These are phyloP conservation scores for Ephydatia muelleri DNA, from an alignment of 37 sponge, comb jelly and placozoan genomes.

Conservation along the genomic window DNA sequence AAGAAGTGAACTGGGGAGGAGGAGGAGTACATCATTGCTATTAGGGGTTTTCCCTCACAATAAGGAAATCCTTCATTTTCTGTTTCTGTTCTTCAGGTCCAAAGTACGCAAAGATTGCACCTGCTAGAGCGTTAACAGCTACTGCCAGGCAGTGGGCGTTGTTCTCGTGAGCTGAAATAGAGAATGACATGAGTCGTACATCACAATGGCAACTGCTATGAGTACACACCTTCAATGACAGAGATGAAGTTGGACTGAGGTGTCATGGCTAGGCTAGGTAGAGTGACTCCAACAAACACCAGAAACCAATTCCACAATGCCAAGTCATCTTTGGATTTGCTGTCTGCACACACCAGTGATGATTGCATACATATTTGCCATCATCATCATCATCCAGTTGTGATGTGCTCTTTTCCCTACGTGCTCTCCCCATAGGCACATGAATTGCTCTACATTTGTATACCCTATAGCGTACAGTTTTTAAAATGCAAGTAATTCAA, in stretches of 20 bases:
- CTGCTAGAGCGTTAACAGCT: slow-evolving; percentile 80
- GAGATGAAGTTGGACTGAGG: slow-evolving; percentile 57
- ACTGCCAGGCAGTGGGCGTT: slow-evolving; percentile 91
- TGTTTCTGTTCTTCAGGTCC: slow-evolving; percentile 64
- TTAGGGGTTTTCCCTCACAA: slow-evolving; percentile 31
- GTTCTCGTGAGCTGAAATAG: slow-evolving; percentile 74
- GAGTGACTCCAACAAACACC: slow-evolving; percentile 74
- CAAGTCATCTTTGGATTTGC: slow-evolving; percentile 68
- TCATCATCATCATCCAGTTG: too few species aligned
- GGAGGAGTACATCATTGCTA: not conserved
- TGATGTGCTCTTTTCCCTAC: too few species aligned
- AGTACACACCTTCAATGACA: slow-evolving; percentile 49
- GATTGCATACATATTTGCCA: too few species aligned
- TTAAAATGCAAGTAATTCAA: too few species aligned
- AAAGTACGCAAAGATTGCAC: slow-evolving; percentile 71
- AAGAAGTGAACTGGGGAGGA: slow-evolving; percentile 67
- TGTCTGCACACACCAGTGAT: not conserved
- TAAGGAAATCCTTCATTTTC: slow-evolving; percentile 85
- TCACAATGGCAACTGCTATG: too few species aligned
- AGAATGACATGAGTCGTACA: not conserved
- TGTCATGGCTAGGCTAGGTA: slow-evolving; percentile 70
- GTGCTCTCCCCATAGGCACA: too few species aligned
- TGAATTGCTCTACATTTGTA: too few species aligned
- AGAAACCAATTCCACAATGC: slow-evolving; percentile 75
- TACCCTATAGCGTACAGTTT: too few species aligned